Evolutionary conservation across 2,797 vertebrate genomes (phyloP), one percentile per base, ranked within the genome.

Genomic region (Rhyacichthys aspro): DNA sequence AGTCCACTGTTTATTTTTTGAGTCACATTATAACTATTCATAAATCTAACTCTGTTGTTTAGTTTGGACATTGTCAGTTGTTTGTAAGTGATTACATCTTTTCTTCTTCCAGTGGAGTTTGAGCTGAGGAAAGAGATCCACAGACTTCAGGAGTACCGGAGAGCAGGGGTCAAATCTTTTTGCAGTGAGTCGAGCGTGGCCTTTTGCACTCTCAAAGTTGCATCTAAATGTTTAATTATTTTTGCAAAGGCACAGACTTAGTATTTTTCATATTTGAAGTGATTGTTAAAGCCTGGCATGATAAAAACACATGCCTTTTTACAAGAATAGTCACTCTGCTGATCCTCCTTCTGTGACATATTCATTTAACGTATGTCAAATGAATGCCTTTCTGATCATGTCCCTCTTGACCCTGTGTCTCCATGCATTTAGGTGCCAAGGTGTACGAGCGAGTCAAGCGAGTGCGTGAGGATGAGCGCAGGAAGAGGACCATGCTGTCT

Each of bases 81-180:
- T 28, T 28, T 28, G 23, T 28, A 28, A 28, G 23, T 28, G 3
- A 28, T 28, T 28, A 6, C 7, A 6, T 4, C 23, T 28, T 28
- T 28, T 28, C 23, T 28, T 28, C 23, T 74, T 78, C 37, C 89
- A 99, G 98, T 99, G 92, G 98, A 99, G 86, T 98, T 98, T 87
- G 98, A 99, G 83, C 92, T 99, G 83, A 91, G 95, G 67, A 94
- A 92, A 63, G 97, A 99, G 90, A 97, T 98, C 81, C 92, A 82
- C 79, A 81, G 96, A 34, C 93, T 99, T 12, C 96, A 99, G 88
- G 96, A 98, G 77, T 98, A 98, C 88, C 92, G 96, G 83, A 92
- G 86, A 67, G 95, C 95, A 49, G 96, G 97, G 60, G 95, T 98
- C 91, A 96, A 94, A 88, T 96, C 94, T 65, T 99, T 98, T 90